Evolutionary conservation across 2,888 invertebrate genomes (phyloP).

Genomic region (Ophioninae sp.): DNA sequence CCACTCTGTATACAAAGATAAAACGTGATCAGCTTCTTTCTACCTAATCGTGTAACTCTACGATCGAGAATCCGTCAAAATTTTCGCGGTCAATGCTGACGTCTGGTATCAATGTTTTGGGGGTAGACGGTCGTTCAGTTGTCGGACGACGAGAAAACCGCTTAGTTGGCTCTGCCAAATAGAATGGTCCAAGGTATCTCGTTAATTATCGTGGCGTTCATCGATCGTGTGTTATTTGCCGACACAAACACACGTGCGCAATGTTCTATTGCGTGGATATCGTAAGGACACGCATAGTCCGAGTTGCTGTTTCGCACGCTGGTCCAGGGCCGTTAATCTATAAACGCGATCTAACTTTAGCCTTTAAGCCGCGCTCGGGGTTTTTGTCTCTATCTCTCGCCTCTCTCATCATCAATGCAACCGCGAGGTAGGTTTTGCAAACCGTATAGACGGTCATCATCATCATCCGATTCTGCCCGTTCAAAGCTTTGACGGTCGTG

Average conservation of each 20-base stretch:
- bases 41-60: not conserved
- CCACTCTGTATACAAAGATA: not conserved
- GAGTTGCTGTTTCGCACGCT: slow-evolving; percentile 68
- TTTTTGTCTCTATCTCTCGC: slow-evolving; percentile 9
- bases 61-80: slow-evolving; percentile 23
- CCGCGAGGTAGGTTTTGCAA: slow-evolving; percentile 67
- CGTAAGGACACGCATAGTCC: slow-evolving; percentile 69
- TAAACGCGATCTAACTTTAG: slow-evolving; percentile 77
- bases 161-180: slow-evolving; percentile 55
- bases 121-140: not conserved
- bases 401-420: slow-evolving; percentile 60
- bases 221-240: slow-evolving; percentile 67
- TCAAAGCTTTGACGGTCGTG: slow-evolving; percentile 40
- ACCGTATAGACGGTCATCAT: slow-evolving; percentile 21
- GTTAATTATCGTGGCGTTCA: slow-evolving; percentile 73
- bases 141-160: slow-evolving; percentile 9
- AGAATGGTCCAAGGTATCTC: slow-evolving; percentile 33
- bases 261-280: slow-evolving; percentile 30
- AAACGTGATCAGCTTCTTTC: slow-evolving; percentile 21
- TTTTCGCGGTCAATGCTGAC: slow-evolving; percentile 29
- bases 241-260: slow-evolving; percentile 40
- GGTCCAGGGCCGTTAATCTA: slow-evolving; percentile 75
- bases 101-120: not conserved
- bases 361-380: slow-evolving; percentile 72
- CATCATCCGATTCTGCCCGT: slow-evolving; percentile 29